Conservation (phyloP, 2,797 vertebrate species). For the Hypotaenidia okinawae region DNA sequence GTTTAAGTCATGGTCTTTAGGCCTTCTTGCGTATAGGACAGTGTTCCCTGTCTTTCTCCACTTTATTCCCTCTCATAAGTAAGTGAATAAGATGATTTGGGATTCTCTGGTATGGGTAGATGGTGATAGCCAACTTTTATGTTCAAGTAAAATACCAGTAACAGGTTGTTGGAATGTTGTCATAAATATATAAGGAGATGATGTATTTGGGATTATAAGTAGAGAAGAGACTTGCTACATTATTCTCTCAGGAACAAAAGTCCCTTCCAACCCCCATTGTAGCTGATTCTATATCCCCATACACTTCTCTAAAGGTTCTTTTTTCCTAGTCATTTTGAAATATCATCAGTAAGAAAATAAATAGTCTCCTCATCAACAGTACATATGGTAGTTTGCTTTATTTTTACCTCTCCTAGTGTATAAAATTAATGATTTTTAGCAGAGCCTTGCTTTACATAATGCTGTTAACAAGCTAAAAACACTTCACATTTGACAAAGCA, state of each 20-base stretch:
- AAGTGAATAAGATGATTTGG: neutral
- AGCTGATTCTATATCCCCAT: neutral
- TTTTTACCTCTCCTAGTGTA: neutral
- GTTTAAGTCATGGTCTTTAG: neutral
- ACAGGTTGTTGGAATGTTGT: neutral
- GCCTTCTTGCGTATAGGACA: neutral
- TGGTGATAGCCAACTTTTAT: neutral
- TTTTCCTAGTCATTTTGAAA: neutral
- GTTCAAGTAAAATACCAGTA: neutral
- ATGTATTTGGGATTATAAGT: neutral
- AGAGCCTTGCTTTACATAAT: neutral
- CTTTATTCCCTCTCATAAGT: neutral
- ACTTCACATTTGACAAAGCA: neutral
- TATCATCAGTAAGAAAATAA: accelerated
- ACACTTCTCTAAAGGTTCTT: neutral
- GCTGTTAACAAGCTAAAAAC: neutral
- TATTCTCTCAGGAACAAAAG: neutral
- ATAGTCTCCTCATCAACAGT: neutral
- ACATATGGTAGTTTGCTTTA: neutral
- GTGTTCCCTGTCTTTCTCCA: neutral
- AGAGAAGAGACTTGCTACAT: neutral
- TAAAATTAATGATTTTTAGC: neutral
- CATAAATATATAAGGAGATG: neutral
- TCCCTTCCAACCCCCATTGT: accelerated
- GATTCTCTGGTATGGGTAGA: neutral